phyloP scores from a whole-genome alignment of 2,797 vertebrate genomes.

The Poeciliopsis gracilis region DNA sequence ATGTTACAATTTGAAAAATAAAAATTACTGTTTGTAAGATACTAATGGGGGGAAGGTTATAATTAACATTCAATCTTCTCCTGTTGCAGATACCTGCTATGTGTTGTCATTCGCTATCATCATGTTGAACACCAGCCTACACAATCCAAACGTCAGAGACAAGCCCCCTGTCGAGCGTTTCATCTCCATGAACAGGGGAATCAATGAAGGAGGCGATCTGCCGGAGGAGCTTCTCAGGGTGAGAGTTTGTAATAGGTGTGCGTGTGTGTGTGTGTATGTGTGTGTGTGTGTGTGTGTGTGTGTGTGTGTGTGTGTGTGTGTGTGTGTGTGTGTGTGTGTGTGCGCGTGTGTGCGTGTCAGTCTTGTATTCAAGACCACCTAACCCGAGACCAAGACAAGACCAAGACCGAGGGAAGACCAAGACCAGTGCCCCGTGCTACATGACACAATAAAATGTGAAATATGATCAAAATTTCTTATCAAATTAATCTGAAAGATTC shows the following conservation, averaged over 20 bases:
- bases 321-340: too few relatives aligned
- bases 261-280: background rate
- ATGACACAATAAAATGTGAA: too few relatives aligned
- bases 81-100: constrained; percentile 91
- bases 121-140: constrained; percentile 98
- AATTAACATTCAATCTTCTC: constrained; percentile 1
- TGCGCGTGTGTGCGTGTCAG: background rate
- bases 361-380: too few relatives aligned
- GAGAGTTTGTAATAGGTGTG: constrained; percentile 52
- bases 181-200: constrained; percentile 97
- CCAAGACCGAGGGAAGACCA: too few relatives aligned
- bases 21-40: background rate
- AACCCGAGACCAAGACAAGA: too few relatives aligned
- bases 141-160: constrained; percentile 97
- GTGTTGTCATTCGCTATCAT: constrained; percentile 97
- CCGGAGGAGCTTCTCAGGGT: constrained; percentile 96
- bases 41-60: background rate
- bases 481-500: too few relatives aligned
- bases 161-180: constrained; percentile 95
- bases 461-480: too few relatives aligned
- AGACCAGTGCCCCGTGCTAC: too few relatives aligned
- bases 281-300: background rate
- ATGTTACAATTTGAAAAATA: background rate
- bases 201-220: constrained; percentile 96
- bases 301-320: background rate